These are phyloP conservation scores for Myocastor coypus DNA, from an alignment of 2,113 vertebrate species.

Conservation along the genomic window DNA sequence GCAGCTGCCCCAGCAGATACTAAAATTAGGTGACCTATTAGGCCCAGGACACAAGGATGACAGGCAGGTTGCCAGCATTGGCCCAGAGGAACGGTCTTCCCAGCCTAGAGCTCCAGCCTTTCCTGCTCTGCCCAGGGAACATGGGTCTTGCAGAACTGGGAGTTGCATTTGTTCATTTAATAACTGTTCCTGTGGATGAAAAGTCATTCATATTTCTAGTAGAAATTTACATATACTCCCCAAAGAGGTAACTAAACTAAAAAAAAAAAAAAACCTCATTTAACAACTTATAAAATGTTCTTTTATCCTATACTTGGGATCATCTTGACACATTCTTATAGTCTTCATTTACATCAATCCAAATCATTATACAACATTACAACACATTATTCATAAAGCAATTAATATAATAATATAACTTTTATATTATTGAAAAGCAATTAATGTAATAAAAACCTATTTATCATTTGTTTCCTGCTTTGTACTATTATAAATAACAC, in stretches of 20 bases:
- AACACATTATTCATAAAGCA: neutral
- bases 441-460: neutral
- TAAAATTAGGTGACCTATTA: slow-evolving; percentile 81
- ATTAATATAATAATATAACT: neutral
- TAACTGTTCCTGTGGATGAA: neutral
- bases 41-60: slow-evolving; percentile 61
- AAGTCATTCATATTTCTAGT: neutral
- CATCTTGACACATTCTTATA: neutral
- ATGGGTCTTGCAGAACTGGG: neutral
- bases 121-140: neutral
- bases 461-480: neutral
- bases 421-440: too few species aligned
- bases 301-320: neutral
- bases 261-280: too few species aligned
- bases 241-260: neutral
- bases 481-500: neutral
- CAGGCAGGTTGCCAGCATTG: neutral
- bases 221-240: neutral
- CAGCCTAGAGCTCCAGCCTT: neutral
- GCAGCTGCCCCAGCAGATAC: slow-evolving; percentile 67
- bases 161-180: neutral
- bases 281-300: neutral
- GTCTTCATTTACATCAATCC: neutral
- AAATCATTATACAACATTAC: neutral
- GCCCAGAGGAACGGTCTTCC: neutral